Evolutionary conservation across 37 sponge, comb jelly and placozoan genomes (phyloP).

Genomic region (Corticium candelabrum): DNA sequence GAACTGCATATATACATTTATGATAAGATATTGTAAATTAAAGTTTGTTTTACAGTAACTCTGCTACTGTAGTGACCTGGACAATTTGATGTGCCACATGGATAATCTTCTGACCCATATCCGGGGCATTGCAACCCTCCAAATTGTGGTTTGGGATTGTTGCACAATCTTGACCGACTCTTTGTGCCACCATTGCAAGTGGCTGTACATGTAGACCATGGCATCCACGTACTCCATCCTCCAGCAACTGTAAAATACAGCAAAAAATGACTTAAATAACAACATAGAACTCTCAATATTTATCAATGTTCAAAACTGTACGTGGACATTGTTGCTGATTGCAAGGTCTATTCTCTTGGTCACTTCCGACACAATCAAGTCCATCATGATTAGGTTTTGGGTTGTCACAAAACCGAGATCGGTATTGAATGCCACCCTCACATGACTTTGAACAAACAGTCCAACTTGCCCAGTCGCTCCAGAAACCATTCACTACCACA

Average conservation of each 20-base stretch:
- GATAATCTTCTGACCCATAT: neutral
- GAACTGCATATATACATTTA: too few species aligned
- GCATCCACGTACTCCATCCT: slow-evolving; percentile 6
- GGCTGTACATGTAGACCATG: neutral
- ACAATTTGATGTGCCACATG: neutral
- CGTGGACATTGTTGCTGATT: slow-evolving; percentile 9
- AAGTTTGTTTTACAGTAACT: too few species aligned
- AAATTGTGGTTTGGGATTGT: neutral
- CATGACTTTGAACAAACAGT: neutral
- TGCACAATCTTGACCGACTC: neutral
- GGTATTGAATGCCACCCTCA: neutral
- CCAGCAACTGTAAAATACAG: neutral
- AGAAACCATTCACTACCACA: neutral
- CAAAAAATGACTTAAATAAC: too few species aligned
- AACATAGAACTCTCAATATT: too few species aligned
- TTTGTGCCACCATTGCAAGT: slow-evolving; percentile 1
- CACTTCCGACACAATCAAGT: neutral
- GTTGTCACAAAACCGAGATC: neutral
- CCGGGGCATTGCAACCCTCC: slow-evolving; percentile 7
- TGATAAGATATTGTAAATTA: too few species aligned
- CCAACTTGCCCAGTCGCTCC: neutral
- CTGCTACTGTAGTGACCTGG: too few species aligned
- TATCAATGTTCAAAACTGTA: too few species aligned
- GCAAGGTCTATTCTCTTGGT: slow-evolving; percentile 1
- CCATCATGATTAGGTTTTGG: neutral